These are phyloP conservation scores for Eilema depressum DNA, from an alignment of 2,888 invertebrate genomes.

Conservation along the genomic window DNA sequence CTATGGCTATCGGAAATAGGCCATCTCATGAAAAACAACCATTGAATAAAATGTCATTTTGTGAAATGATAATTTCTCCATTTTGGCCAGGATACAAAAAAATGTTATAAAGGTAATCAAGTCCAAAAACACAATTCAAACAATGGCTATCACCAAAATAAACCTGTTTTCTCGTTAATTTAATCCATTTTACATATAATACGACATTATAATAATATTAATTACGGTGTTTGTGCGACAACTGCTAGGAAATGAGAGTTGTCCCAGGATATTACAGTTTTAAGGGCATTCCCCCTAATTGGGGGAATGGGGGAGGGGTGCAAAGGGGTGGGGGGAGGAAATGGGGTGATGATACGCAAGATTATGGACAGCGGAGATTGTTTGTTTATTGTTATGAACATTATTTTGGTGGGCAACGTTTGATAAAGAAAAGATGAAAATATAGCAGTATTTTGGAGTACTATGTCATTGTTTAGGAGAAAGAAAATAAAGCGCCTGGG, in stretches of 20 bases:
- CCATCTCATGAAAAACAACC: no score
- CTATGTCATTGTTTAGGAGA: no score
- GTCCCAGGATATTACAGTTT: slow-evolving; percentile 32
- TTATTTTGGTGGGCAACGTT: slow-evolving; percentile 7
- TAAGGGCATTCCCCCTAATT: slow-evolving; percentile 11
- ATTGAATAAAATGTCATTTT: neutral
- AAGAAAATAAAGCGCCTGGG: no score
- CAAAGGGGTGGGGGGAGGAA: neutral
- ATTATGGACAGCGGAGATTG: slow-evolving; percentile 27
- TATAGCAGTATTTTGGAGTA: neutral
- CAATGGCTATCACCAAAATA: neutral
- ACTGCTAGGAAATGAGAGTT: slow-evolving; percentile 30
- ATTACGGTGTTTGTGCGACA: slow-evolving; percentile 21
- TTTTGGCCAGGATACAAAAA: neutral
- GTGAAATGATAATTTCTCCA: neutral
- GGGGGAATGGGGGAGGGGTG: neutral
- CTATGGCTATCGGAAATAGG: no score
- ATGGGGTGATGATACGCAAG: slow-evolving; percentile 24
- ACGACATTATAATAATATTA: slow-evolving; percentile 25
- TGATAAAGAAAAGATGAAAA: neutral
- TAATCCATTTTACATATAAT: slow-evolving; percentile 19
- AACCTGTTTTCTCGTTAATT: slow-evolving; percentile 14
- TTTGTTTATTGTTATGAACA: slow-evolving; percentile 25
- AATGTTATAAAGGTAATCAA: neutral
- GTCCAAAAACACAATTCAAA: neutral